These are phyloP conservation scores for Cherax quadricarinatus DNA, from an alignment of 1,140 invertebrate genomes.

Conservation along the genomic window DNA sequence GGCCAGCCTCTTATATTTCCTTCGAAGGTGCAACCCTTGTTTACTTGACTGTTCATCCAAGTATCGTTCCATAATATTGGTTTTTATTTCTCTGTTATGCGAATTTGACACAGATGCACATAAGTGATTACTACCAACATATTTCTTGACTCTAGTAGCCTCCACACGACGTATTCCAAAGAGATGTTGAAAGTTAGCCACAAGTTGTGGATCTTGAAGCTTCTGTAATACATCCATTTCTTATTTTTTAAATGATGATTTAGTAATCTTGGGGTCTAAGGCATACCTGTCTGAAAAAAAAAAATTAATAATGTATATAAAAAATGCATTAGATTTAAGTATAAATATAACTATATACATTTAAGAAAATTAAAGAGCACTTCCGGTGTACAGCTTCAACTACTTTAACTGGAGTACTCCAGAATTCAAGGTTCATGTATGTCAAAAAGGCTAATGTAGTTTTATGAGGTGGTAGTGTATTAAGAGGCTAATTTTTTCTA, in stretches of 20 bases:
- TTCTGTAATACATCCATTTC: conserved; percentile 31
- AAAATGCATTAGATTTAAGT: no score
- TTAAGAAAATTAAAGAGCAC: no score
- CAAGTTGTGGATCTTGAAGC: conserved; percentile 47
- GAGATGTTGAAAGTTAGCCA: conserved; percentile 18
- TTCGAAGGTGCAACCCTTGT: not conserved
- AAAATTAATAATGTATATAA: not conserved
- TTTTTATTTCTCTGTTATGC: not conserved
- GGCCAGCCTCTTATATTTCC: not conserved
- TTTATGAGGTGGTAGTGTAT: no score
- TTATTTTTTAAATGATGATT: not conserved
- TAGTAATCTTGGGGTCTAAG: not conserved
- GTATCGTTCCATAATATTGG: not conserved
- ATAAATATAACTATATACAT: no score
- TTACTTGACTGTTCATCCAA: not conserved
- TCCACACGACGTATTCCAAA: conserved; percentile 16
- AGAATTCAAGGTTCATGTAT: no score
- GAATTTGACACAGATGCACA: not conserved
- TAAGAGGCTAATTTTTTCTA: no score
- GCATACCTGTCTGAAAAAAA: not conserved
- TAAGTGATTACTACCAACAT: not conserved
- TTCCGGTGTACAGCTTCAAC: no score
- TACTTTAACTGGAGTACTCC: no score
- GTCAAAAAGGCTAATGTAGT: no score
- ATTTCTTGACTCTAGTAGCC: not conserved